A percentile compares a stretch with the other conserved stretches of the same genome.
Evolutionary conservation across 1,140 invertebrate species (phyloP).

Genomic region (Lepidurus apus): DNA sequence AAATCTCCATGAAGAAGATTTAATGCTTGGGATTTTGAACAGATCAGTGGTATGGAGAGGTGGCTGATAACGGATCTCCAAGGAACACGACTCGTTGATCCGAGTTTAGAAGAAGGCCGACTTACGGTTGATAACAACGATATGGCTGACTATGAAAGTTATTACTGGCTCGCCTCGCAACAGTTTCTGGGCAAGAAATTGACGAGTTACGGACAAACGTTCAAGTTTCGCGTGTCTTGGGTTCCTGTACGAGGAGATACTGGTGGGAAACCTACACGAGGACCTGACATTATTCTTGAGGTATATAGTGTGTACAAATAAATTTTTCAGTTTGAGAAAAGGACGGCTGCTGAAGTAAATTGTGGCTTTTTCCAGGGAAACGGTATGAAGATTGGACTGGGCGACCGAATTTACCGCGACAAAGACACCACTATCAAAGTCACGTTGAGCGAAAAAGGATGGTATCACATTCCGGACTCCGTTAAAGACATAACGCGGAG

Average conservation of each 20-base stretch:
- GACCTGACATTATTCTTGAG: constrained; percentile 79
- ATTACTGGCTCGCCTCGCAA: constrained; percentile 82
- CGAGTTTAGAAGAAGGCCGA: constrained; percentile 40
- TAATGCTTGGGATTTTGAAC: constrained; percentile 35
- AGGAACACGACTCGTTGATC: constrained; percentile 39
- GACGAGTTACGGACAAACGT: constrained; percentile 74
- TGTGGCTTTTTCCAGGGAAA: constrained; percentile 44
- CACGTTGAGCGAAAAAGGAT: constrained; percentile 57
- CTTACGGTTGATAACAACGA: constrained; percentile 53
- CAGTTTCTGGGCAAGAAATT: constrained; percentile 66
- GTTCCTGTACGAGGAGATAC: constrained; percentile 80
- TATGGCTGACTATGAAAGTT: constrained; percentile 61
- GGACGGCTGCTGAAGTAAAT: too few species aligned
- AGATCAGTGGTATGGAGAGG: constrained; percentile 34
- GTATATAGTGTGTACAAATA: constrained; percentile 43
- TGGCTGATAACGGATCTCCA: constrained; percentile 41
- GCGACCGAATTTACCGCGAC: constrained; percentile 56
- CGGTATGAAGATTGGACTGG: constrained; percentile 58
- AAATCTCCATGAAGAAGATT: too few species aligned
- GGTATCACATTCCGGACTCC: constrained; percentile 63
- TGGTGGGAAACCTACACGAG: constrained; percentile 72
- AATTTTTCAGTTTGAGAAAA: too few species aligned
- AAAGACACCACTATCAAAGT: constrained; percentile 56
- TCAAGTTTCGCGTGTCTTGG: constrained; percentile 75
- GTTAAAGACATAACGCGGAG: constrained; percentile 55